Conservation (phyloP, 2,888 invertebrate species). For the Halictus ligatus region DNA sequence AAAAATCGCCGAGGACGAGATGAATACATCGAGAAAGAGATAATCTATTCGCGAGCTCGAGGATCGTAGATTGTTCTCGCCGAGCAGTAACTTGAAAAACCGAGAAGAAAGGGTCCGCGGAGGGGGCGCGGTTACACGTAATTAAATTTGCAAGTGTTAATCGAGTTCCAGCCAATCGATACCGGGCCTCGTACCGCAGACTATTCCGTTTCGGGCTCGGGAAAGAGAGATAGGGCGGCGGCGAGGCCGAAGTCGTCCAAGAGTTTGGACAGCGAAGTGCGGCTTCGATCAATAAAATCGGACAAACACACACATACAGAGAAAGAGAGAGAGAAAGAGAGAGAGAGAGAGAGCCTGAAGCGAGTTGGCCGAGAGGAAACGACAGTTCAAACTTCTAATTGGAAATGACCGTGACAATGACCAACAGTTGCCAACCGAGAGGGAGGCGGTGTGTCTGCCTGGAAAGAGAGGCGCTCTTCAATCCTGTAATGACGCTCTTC, state of each 20-base stretch:
- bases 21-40: too few relatives aligned
- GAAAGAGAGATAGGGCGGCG: constrained; percentile 7
- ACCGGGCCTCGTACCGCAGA: constrained; percentile 38
- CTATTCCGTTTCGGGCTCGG: constrained; percentile 22
- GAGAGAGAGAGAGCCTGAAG: background rate
- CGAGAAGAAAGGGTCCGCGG: constrained; percentile 12
- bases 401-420: constrained; percentile 73
- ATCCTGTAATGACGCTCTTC: constrained; percentile 68
- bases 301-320: constrained; percentile 50
- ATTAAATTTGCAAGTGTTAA: constrained; percentile 78
- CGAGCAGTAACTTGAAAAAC: constrained; percentile 8
- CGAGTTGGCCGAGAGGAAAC: constrained; percentile 61
- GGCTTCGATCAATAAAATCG: constrained; percentile 66
- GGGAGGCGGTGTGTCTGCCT: background rate
- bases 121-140: constrained; percentile 64
- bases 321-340: background rate
- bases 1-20: too few relatives aligned
- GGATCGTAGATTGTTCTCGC: background rate
- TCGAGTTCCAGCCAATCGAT: constrained; percentile 74
- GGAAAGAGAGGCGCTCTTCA: constrained; percentile 45
- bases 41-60: background rate
- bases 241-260: constrained; percentile 24
- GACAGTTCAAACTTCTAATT: constrained; percentile 69
- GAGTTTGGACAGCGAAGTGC: constrained; percentile 23
- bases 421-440: constrained; percentile 41